Evolutionary conservation across 1,140 invertebrate genomes (phyloP).

Genomic region (Drosophila seguyi): DNA sequence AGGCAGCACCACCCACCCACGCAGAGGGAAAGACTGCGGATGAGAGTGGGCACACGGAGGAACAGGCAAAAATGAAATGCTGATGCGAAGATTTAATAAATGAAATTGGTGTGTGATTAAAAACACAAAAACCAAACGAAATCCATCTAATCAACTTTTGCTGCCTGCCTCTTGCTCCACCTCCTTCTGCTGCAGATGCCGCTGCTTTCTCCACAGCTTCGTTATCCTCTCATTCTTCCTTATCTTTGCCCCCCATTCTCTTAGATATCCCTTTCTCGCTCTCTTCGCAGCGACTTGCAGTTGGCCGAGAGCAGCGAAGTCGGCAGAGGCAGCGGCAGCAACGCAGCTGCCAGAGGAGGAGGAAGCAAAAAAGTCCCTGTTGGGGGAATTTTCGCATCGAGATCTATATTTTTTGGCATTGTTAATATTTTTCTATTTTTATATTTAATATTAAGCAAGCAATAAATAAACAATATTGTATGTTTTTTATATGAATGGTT

Average conservation of each 20-base stretch:
- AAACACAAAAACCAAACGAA: constrained; percentile 85
- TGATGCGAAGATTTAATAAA: constrained; percentile 85
- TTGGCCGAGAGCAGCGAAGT: constrained; percentile 35
- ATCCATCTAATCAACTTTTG: constrained; percentile 85
- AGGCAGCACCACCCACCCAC: constrained; percentile 9
- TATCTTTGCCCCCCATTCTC: neutral
- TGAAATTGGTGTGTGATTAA: constrained; percentile 85
- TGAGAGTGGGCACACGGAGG: constrained; percentile 3
- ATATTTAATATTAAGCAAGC: neutral
- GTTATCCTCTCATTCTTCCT: constrained; percentile 1
- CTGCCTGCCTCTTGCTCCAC: constrained; percentile 50
- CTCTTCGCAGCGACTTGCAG: constrained; percentile 22
- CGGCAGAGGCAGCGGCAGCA: constrained; percentile 35
- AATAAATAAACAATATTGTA: neutral
- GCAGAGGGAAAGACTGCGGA: neutral
- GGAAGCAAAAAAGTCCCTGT: neutral
- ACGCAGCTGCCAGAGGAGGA: constrained; percentile 1
- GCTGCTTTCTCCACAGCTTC: neutral
- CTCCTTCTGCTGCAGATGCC: neutral
- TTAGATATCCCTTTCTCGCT: constrained; percentile 14
- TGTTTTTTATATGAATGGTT: neutral
- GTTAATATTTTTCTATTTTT: neutral
- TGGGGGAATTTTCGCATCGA: neutral
- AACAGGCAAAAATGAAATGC: constrained; percentile 79
- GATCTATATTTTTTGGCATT: neutral